Base-by-base conservation (phyloP, 2,797 vertebrate genomes). In the Anguilla megastoma region DNA sequence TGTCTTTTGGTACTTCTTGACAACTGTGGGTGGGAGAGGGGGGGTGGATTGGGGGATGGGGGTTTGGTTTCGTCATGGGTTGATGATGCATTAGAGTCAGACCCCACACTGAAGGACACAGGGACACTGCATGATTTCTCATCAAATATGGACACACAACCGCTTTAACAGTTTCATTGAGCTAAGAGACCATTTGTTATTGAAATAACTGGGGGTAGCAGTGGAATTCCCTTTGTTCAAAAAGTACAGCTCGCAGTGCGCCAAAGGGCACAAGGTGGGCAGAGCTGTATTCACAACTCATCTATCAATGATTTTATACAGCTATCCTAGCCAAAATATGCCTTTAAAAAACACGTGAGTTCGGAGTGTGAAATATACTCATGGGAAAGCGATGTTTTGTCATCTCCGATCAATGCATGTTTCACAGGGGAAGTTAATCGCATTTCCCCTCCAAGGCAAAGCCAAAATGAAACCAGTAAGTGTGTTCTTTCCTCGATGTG, bases 1-100 rank as follows among this genome's bases (percentile, higher is more conserved):
- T 91, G 89, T 91, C 85, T 88, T 69, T 66, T 58, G 54, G 66
- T 60, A 87, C 63, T 91, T 89, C 89, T 88, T 84, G 71, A 27
- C 41, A 88, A 86, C 74, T 79, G 71, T 89, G 80, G 69, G 85
- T 45, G 74, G 71, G 41, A 33, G 74, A n/a, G 60, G 56, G 87
- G 41, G 84, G 10, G 84, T 83, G 63, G 85, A 27, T 16, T 50
- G 79, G 54, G 79, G 58, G 60, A n/a, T 80, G 74, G 83, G n/a
- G 76, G 41, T 36, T 7, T 83, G 16, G 27, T 54, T n/a, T 66
- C 27, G 16, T 71, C 63, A 71, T 86, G 85, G 85, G 74, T 58
- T 50, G 30, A 86, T 74, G 50, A 86, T 71, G n/a, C 5, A 58
- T 79, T 33, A 36, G 88, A 82, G 86, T 89, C 48, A 85, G 50